phyloP scores from a whole-genome alignment of 1,140 invertebrate species.

The Proales similis region DNA sequence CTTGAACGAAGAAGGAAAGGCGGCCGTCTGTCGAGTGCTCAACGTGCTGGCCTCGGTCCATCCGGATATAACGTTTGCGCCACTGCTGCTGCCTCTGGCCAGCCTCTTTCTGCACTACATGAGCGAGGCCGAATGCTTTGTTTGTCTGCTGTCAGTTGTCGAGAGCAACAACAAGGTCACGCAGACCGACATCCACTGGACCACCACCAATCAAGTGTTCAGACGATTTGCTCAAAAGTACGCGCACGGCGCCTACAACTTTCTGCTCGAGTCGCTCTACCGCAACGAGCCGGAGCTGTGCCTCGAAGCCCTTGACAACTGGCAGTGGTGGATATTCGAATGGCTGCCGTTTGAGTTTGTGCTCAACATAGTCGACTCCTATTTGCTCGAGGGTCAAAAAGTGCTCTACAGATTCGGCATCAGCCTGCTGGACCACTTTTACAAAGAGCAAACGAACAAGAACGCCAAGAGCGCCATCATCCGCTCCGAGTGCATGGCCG shows the following conservation, averaged over 20 bases:
- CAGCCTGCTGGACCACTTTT: not conserved
- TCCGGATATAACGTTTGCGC: slow-evolving; percentile 37
- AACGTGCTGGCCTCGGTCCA: slow-evolving; percentile 29
- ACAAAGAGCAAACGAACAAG: not conserved
- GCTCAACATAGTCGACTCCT: slow-evolving; percentile 26
- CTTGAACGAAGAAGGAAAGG: slow-evolving; percentile 25
- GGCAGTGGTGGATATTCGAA: slow-evolving; percentile 34
- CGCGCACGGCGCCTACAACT: not conserved
- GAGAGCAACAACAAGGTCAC: slow-evolving; percentile 34
- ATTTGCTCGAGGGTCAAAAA: slow-evolving; percentile 32
- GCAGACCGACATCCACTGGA: slow-evolving; percentile 36
- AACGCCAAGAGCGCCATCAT: not conserved
- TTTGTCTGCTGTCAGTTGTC: slow-evolving; percentile 14
- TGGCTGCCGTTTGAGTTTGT: slow-evolving; percentile 15
- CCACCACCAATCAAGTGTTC: slow-evolving; percentile 23
- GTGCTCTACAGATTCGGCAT: slow-evolving; percentile 2
- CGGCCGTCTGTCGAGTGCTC: slow-evolving; percentile 9
- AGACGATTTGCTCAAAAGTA: slow-evolving; percentile 31
- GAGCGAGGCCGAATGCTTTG: slow-evolving; percentile 27
- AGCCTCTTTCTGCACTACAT: slow-evolving; percentile 33
- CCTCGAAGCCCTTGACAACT: slow-evolving; percentile 9
- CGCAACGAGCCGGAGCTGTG: not conserved
- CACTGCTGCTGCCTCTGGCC: slow-evolving; percentile 17
- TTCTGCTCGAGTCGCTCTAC: slow-evolving; percentile 9
- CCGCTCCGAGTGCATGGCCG: slow-evolving; percentile 5